phyloP scores from a whole-genome alignment of 1,140 invertebrate genomes.

The Cheumatopsyche charites region DNA sequence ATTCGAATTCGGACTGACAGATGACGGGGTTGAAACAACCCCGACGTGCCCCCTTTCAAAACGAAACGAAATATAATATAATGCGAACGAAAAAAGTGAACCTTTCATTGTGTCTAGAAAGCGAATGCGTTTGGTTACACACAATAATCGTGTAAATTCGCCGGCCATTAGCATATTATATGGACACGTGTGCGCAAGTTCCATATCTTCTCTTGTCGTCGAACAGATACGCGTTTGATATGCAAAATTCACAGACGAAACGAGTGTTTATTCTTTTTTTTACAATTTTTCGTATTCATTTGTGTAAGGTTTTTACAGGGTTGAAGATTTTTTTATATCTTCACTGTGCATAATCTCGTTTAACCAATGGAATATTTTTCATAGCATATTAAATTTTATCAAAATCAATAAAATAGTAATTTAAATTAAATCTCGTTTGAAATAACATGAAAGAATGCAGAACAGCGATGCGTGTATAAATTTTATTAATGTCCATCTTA shows the following conservation, averaged over 20 bases:
- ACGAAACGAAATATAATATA: neutral
- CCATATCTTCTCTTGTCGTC: neutral
- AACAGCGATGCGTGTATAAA: no score
- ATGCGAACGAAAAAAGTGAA: neutral
- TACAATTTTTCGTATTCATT: no score
- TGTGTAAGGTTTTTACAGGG: no score
- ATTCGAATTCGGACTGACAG: neutral
- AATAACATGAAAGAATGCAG: no score
- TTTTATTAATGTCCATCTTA: no score
- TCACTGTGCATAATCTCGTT: no score
- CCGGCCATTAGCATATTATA: slow-evolving; percentile 16
- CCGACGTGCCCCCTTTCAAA: neutral
- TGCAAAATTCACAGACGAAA: neutral
- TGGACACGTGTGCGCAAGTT: slow-evolving; percentile 14
- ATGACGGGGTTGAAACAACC: slow-evolving; percentile 23
- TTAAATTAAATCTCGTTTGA: no score
- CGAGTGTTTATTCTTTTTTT: neutral
- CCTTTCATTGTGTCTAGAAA: slow-evolving; percentile 8
- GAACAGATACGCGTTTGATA: neutral
- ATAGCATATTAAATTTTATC: no score
- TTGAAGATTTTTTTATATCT: no score
- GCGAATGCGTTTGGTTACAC: slow-evolving; percentile 28
- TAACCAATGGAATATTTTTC: no score
- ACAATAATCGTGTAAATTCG: slow-evolving; percentile 27
- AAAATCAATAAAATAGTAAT: no score